Evolutionary conservation across 2,797 vertebrate genomes (phyloP).

Genomic region (Prunella strophiata): DNA sequence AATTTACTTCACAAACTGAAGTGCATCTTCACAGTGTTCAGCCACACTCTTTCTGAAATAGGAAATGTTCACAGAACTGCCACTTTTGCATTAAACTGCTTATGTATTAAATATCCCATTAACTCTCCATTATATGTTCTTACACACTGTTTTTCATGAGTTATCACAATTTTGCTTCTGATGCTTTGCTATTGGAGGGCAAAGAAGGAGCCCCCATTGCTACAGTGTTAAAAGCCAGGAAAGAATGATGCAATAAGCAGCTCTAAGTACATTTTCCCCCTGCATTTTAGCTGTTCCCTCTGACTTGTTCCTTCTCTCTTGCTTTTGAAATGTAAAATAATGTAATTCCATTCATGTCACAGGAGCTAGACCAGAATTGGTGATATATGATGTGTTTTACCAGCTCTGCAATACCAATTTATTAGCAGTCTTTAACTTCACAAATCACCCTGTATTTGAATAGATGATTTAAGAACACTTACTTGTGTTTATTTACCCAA

Average conservation of each 20-base stretch:
- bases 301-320: background rate
- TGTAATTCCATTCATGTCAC: background rate
- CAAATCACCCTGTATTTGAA: constrained; percentile 5
- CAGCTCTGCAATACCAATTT: background rate
- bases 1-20: background rate
- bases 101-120: background rate
- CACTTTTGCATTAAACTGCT: background rate
- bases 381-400: background rate
- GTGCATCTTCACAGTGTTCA: background rate
- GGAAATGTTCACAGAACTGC: background rate
- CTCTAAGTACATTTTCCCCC: background rate
- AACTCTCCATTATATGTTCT: background rate
- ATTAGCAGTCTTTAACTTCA: constrained; percentile 20
- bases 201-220: background rate
- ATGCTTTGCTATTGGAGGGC: background rate
- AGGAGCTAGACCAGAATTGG: background rate
- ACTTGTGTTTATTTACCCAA: background rate
- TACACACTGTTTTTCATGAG: background rate
- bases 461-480: background rate
- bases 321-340: background rate
- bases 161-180: background rate
- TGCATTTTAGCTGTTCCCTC: background rate
- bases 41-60: background rate
- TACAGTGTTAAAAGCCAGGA: background rate
- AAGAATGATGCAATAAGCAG: background rate